These are phyloP conservation scores for Pollenia labialis DNA, from an alignment of 2,888 invertebrate species.

Conservation along the genomic window DNA sequence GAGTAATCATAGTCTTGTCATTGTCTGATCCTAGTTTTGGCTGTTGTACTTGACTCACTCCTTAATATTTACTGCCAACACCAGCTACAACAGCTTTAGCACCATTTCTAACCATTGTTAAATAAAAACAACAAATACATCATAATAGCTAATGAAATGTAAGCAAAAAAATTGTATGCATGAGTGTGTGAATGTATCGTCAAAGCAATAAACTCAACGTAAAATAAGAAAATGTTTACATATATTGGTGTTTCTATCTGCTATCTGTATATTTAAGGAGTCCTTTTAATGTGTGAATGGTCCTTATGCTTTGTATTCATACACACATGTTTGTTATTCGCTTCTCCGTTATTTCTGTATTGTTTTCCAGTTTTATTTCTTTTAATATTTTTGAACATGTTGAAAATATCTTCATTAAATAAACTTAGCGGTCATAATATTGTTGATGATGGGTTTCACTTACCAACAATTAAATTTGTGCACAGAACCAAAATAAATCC, in stretches of 20 bases:
- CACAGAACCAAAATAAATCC: slow-evolving; percentile 72
- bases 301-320: slow-evolving; percentile 14
- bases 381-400: slow-evolving; percentile 40
- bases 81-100: not conserved
- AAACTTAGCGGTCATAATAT: slow-evolving; percentile 73
- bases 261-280: not conserved
- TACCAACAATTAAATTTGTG: slow-evolving; percentile 73
- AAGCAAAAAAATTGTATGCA: slow-evolving; percentile 14
- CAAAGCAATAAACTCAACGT: not conserved
- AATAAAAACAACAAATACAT: slow-evolving; percentile 13
- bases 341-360: slow-evolving; percentile 6
- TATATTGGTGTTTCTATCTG: not conserved
- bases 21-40: not conserved
- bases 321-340: not conserved
- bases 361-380: slow-evolving; percentile 21
- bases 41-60: not conserved
- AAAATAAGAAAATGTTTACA: slow-evolving; percentile 23
- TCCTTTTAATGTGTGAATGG: slow-evolving; percentile 1
- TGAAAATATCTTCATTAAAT: slow-evolving; percentile 71
- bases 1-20: too few relatives aligned
- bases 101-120: slow-evolving; percentile 16
- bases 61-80: not conserved
- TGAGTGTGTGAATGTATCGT: not conserved
- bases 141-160: slow-evolving; percentile 61
- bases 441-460: slow-evolving; percentile 72